Evolutionary conservation across 2,888 invertebrate genomes (phyloP).

Genomic region (Blera fallax): DNA sequence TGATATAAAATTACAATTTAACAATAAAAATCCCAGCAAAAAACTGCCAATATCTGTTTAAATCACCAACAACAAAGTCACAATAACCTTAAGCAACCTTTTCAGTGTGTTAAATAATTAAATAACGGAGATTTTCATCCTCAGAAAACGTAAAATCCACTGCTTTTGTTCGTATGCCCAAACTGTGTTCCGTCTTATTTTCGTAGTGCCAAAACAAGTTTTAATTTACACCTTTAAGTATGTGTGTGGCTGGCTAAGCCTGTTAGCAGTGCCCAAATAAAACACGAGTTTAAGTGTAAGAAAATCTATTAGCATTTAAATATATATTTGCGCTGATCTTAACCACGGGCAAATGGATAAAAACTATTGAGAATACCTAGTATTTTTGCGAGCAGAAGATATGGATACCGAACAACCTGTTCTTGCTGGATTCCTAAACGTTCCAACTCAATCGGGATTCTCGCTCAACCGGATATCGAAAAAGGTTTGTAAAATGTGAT

Average conservation of each 20-base stretch:
- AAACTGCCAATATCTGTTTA: conserved; percentile 7
- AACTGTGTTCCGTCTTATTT: conserved; percentile 61
- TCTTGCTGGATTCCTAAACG: conserved; percentile 88
- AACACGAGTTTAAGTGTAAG: conserved; percentile 50
- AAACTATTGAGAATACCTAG: conserved; percentile 16
- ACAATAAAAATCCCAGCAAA: conserved; percentile 3
- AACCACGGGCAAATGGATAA: conserved; percentile 35
- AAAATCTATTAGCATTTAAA: conserved; percentile 33
- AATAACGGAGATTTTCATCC: conserved; percentile 2
- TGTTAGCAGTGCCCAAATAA: conserved; percentile 64
- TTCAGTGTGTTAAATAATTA: conserved; percentile 2
- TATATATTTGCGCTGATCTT: conserved; percentile 13
- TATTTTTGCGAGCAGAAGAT: conserved; percentile 6
- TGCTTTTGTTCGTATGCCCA: conserved; percentile 66
- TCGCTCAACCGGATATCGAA: conserved; percentile 89
- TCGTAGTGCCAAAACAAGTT: conserved; percentile 70
- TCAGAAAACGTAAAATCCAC: conserved; percentile 19
- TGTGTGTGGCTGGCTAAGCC: conserved; percentile 70
- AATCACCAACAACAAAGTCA: not conserved
- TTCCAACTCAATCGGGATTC: conserved; percentile 88
- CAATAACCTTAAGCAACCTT: not conserved
- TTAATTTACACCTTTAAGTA: conserved; percentile 69
- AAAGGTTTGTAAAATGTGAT: conserved; percentile 83
- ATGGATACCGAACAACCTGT: conserved; percentile 90
- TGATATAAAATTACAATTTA: conserved; percentile 15